Evolutionary conservation across 2,113 vertebrate species (phyloP).

Genomic region (Perca fluviatilis): DNA sequence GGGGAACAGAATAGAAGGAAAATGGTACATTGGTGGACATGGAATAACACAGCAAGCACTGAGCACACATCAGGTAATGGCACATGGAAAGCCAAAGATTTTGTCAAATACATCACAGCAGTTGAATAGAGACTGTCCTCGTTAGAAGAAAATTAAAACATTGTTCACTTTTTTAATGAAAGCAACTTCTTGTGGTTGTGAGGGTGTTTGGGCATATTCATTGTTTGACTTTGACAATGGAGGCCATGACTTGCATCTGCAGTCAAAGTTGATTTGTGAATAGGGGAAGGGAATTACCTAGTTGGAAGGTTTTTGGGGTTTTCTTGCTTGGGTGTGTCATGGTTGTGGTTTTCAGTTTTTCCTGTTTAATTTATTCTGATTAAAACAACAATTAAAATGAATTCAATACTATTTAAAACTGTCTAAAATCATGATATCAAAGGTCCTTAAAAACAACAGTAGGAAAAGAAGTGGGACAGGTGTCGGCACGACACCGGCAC

Average conservation of each 20-base stretch:
- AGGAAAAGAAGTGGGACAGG: no score
- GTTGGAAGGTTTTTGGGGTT: no score
- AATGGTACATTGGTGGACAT: slow-evolving; percentile 59
- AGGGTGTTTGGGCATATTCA: neutral
- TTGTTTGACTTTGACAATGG: neutral
- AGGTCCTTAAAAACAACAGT: no score
- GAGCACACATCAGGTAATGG: slow-evolving; percentile 30
- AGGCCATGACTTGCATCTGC: neutral
- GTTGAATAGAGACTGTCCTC: neutral
- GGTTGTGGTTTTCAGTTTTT: no score
- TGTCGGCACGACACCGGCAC: no score
- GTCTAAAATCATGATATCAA: no score
- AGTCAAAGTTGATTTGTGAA: neutral
- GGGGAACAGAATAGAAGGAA: slow-evolving; percentile 52
- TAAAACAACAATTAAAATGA: no score
- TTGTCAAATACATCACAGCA: neutral
- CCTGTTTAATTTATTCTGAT: no score
- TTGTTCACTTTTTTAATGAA: neutral
- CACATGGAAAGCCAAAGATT: slow-evolving; percentile 35
- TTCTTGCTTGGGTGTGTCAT: no score
- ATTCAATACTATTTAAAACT: no score
- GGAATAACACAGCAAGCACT: slow-evolving; percentile 50
- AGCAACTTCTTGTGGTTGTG: neutral
- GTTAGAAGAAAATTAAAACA: neutral
- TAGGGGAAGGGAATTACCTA: no score